phyloP scores from a whole-genome alignment of 2,888 invertebrate species.

The Cybosia mesomella region DNA sequence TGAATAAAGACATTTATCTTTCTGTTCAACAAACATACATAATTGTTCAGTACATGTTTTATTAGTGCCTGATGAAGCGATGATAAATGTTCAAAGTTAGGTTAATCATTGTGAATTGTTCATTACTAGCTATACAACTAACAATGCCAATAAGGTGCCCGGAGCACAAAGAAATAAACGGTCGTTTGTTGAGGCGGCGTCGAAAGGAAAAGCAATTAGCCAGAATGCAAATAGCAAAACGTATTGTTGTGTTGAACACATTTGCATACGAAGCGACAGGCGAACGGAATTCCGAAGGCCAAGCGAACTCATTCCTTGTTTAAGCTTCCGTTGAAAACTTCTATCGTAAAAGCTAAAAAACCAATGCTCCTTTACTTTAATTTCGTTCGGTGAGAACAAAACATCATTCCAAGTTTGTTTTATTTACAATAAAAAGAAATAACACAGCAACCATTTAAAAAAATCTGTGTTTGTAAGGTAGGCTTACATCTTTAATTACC shows the following conservation, averaged over 20 bases:
- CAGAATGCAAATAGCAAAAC: conserved; percentile 79
- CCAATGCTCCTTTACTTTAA: conserved; percentile 51
- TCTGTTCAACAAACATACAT: background rate
- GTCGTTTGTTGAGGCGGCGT: conserved; percentile 67
- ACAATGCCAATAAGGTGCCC: conserved; percentile 65
- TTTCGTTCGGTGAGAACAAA: conserved; percentile 35
- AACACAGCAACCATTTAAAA: conserved; percentile 31
- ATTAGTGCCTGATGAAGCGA: conserved; percentile 3
- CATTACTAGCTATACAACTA: conserved; percentile 54
- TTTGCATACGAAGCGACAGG: conserved; percentile 78
- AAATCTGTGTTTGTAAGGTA: conserved; percentile 28
- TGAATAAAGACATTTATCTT: background rate
- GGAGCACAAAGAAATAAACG: conserved; percentile 68
- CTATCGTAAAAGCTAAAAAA: conserved; percentile 65
- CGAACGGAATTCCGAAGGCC: conserved; percentile 65
- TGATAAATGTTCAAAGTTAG: conserved; percentile 15
- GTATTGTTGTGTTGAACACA: conserved; percentile 76
- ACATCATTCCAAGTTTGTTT: conserved; percentile 39
- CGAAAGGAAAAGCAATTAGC: conserved; percentile 84
- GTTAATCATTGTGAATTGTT: conserved; percentile 40
- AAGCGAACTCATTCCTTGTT: conserved; percentile 57
- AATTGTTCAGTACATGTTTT: background rate
- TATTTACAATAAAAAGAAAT: conserved; percentile 43
- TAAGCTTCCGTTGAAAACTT: conserved; percentile 71
- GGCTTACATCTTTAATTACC: conserved; percentile 45